Evolutionary conservation across 2,888 invertebrate genomes (phyloP).

Genomic region (Campaea margaritaria): DNA sequence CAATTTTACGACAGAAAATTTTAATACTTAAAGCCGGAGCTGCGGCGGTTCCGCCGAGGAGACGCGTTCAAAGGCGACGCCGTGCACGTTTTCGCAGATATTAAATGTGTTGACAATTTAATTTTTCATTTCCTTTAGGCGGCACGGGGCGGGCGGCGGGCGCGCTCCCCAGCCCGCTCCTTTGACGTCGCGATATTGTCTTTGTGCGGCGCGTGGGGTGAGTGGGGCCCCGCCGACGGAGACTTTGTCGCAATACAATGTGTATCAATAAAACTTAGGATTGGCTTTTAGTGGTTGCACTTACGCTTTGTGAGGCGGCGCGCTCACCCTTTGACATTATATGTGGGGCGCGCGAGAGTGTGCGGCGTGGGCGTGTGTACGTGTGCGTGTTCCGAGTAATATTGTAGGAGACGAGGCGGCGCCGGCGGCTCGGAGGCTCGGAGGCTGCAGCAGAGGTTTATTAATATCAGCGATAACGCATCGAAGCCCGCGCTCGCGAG

Average conservation of each 20-base stretch:
- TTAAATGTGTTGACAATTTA: slow-evolving; percentile 86
- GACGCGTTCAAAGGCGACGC: slow-evolving; percentile 81
- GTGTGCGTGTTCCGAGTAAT: slow-evolving; percentile 63
- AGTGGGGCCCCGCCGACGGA: slow-evolving; percentile 78
- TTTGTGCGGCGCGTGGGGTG: slow-evolving; percentile 83
- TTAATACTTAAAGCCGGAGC: slow-evolving; percentile 81
- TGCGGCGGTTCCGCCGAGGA: slow-evolving; percentile 76
- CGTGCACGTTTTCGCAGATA: slow-evolving; percentile 85
- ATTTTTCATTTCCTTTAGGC: slow-evolving; percentile 85
- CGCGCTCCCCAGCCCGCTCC: slow-evolving; percentile 72
- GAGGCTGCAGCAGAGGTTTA: slow-evolving; percentile 54
- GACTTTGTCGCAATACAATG: slow-evolving; percentile 86
- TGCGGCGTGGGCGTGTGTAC: slow-evolving; percentile 51
- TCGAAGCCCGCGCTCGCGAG: slow-evolving; percentile 38
- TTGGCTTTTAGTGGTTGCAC: slow-evolving; percentile 86
- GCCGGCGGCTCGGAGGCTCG: slow-evolving; percentile 56
- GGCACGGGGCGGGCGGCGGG: slow-evolving; percentile 63
- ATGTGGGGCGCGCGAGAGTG: slow-evolving; percentile 65
- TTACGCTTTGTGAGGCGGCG: slow-evolving; percentile 85
- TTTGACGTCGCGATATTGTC: slow-evolving; percentile 86
- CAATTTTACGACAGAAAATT: slow-evolving; percentile 81
- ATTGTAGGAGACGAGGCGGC: slow-evolving; percentile 72
- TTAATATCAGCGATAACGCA: slow-evolving; percentile 68
- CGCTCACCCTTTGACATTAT: slow-evolving; percentile 85
- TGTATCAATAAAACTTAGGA: slow-evolving; percentile 86